phyloP scores from a whole-genome alignment of 2,888 invertebrate genomes.

The Heliconius ismenius region DNA sequence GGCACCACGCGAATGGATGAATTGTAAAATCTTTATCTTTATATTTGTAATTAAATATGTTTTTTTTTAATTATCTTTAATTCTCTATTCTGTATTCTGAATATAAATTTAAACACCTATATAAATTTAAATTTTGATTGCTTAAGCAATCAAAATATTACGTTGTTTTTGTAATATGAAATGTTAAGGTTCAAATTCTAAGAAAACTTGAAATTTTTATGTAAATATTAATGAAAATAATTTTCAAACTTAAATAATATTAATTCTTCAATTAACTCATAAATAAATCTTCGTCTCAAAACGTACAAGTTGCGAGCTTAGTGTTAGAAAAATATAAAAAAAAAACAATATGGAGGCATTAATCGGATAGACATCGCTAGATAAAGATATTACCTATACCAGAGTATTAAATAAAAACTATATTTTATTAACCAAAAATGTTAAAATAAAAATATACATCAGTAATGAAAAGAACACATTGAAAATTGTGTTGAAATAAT shows the following conservation, averaged over 20 bases:
- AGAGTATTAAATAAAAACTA: slow-evolving; percentile 6
- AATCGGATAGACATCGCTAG: slow-evolving; percentile 36
- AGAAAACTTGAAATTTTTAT: not conserved
- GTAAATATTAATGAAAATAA: slow-evolving; percentile 8
- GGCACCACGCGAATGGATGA: not conserved
- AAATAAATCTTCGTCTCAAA: slow-evolving; percentile 43
- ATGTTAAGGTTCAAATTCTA: not conserved
- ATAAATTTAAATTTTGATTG: too few species aligned
- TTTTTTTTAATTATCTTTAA: not conserved
- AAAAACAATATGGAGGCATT: slow-evolving; percentile 4
- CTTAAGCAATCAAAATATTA: not conserved
- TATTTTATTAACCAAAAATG: slow-evolving; percentile 14
- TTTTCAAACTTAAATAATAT: slow-evolving; percentile 40
- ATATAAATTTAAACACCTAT: not conserved
- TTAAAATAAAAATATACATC: not conserved
- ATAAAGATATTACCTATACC: not conserved
- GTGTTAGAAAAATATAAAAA: slow-evolving; percentile 37
- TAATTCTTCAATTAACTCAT: slow-evolving; percentile 34
- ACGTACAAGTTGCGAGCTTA: slow-evolving; percentile 70
- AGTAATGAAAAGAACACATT: not conserved
- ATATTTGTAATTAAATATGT: not conserved
- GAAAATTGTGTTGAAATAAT: not conserved
- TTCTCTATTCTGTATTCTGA: too few species aligned
- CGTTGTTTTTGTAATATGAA: not conserved
- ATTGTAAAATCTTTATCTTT: not conserved